These are phyloP conservation scores for Danio albolineatus DNA, from an alignment of 2,797 vertebrate species.

Conservation along the genomic window DNA sequence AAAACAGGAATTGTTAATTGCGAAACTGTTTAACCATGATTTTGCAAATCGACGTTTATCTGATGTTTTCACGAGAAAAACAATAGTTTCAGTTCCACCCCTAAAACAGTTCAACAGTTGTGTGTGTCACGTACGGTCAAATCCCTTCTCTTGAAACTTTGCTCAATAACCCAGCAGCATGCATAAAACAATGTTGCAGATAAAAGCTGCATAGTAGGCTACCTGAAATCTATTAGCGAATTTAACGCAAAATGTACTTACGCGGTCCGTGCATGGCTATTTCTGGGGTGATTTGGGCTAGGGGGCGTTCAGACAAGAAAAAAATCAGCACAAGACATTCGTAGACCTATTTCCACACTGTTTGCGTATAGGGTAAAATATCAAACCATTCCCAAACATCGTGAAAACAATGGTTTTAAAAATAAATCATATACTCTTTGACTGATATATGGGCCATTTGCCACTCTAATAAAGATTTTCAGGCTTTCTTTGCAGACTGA, in stretches of 20 bases:
- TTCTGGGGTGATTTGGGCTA: no score
- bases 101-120: neutral
- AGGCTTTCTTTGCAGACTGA: neutral
- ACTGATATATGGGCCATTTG: neutral
- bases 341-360: neutral
- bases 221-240: neutral
- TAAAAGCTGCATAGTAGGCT: neutral
- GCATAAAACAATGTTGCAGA: neutral
- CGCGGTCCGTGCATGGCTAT: neutral
- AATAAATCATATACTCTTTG: neutral
- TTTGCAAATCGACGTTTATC: neutral
- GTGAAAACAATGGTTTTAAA: neutral
- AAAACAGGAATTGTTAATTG: slow-evolving; percentile 25
- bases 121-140: neutral
- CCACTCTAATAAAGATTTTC: neutral
- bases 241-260: neutral
- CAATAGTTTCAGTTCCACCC: slow-evolving; percentile 21
- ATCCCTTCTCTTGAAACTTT: neutral
- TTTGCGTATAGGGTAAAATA: neutral
- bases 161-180: neutral
- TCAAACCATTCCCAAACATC: neutral
- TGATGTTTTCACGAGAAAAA: neutral
- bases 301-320: neutral
- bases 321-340: neutral
- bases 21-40: slow-evolving; percentile 8